A percentile compares a stretch with the other conserved stretches of the same genome.
Conservation (phyloP, 2,888 invertebrate species). For the Tyria jacobaeae region DNA sequence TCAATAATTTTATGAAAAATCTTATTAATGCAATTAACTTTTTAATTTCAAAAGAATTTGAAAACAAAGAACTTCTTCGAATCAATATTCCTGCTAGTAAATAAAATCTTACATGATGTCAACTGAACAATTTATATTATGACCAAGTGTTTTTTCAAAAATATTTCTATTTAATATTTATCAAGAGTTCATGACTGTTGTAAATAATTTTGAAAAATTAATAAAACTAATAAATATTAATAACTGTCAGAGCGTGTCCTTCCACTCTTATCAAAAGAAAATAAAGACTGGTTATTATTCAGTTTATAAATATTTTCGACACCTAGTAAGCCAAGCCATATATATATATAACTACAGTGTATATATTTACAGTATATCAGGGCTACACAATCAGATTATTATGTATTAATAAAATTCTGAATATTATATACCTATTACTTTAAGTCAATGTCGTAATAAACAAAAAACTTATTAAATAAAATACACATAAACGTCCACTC, state of each 20-base stretch:
- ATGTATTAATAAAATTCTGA: no score
- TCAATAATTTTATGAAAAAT: neutral
- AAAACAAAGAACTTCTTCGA: neutral
- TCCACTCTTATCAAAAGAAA: neutral
- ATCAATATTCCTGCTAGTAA: no score
- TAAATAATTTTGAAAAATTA: no score
- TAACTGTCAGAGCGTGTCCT: neutral
- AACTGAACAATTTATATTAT: neutral
- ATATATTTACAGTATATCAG: neutral
- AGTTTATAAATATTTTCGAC: neutral
- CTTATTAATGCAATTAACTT: neutral
- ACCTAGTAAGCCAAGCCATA: neutral
- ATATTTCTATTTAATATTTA: neutral
- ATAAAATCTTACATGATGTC: neutral
- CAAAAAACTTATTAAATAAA: neutral
- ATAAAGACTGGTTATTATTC: neutral
- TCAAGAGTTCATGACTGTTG: neutral
- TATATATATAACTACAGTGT: neutral
- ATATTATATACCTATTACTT: no score
- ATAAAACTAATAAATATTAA: no score
- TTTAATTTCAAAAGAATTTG: neutral
- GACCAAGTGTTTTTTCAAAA: neutral
- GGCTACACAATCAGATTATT: no score
- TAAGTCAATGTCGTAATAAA: no score
- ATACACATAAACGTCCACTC: conserved; percentile 9